Percentiles rank a stretch among this genome's conserved stretches.
Conservation (phyloP, 2,888 invertebrate genomes). For the Drosophila fulvimacula region DNA sequence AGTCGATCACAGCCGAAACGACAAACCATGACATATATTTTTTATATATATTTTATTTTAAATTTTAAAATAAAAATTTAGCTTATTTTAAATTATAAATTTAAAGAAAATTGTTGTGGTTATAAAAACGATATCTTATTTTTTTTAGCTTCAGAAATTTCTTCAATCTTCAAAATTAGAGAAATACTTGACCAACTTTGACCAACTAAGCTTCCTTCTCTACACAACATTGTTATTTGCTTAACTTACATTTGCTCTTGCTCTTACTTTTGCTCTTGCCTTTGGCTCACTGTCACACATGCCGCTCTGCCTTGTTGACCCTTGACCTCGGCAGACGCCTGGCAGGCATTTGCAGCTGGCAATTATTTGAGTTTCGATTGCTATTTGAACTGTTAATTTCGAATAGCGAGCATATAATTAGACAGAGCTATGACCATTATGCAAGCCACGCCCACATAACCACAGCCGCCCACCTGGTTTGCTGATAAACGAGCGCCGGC, state of each 20-base stretch:
- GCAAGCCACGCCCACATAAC: background rate
- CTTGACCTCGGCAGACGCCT: conserved; percentile 2
- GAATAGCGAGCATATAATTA: conserved; percentile 48
- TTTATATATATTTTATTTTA: too few species aligned
- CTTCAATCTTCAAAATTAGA: too few species aligned
- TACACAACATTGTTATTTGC: background rate
- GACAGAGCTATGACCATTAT: conserved; percentile 21
- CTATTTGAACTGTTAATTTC: conserved; percentile 57
- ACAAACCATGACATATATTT: too few species aligned
- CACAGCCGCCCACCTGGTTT: background rate
- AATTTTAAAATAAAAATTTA: too few species aligned
- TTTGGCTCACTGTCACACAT: background rate
- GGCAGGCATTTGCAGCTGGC: conserved; percentile 18
- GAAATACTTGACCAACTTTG: too few species aligned
- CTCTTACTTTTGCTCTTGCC: too few species aligned
- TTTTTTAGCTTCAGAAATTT: too few species aligned
- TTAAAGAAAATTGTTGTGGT: too few species aligned
- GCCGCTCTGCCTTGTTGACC: conserved; percentile 1
- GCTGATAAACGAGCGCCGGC: conserved; percentile 42
- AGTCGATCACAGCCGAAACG: too few species aligned
- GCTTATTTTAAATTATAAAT: too few species aligned
- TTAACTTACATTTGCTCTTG: background rate
- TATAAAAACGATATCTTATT: too few species aligned
- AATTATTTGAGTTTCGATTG: conserved; percentile 37
- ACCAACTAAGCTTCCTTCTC: too few species aligned